Percentiles rank a stretch among this genome's conserved stretches.
These are phyloP conservation scores for Tetrax tetrax DNA, from an alignment of 2,113 vertebrate genomes.

Conservation along the genomic window DNA sequence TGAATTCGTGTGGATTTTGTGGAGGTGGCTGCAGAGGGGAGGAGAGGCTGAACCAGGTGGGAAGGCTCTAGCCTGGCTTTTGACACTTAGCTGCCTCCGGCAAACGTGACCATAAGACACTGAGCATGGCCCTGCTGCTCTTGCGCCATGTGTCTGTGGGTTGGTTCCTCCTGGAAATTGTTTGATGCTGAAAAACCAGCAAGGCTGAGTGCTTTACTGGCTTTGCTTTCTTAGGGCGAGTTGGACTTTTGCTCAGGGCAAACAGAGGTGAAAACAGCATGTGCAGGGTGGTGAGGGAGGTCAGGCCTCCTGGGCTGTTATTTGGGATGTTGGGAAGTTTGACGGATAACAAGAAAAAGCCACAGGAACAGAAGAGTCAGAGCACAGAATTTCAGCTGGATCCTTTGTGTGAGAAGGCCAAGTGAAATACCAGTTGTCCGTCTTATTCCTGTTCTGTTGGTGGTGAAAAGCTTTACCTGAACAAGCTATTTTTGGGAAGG, in stretches of 20 bases:
- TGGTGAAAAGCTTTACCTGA: not conserved
- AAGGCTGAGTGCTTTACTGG: not conserved
- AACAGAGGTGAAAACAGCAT: not conserved
- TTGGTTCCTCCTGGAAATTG: not conserved
- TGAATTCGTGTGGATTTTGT: not conserved
- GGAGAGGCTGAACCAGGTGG: not conserved
- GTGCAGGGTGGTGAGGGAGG: not conserved
- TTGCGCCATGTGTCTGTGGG: rapidly evolving
- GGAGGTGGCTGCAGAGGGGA: not conserved
- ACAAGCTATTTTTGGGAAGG: not conserved
- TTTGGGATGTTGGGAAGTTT: not conserved
- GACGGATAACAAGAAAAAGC: not conserved
- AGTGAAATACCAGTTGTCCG: not conserved
- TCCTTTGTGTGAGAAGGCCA: not conserved
- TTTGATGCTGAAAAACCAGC: not conserved
- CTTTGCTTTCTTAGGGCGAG: not conserved
- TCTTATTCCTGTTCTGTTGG: not conserved
- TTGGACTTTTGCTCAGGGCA: not conserved
- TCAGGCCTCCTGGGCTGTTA: not conserved
- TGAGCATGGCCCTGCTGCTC: rapidly evolving
- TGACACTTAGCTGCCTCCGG: not conserved
- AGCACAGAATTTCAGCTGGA: not conserved
- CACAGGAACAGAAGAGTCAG: not conserved
- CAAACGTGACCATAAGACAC: not conserved
- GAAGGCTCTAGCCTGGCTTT: not conserved